Percentiles rank a stretch among this genome's conserved stretches.
Conservation (phyloP, 2,113 vertebrate species). For the Cheirogaleus medius region DNA sequence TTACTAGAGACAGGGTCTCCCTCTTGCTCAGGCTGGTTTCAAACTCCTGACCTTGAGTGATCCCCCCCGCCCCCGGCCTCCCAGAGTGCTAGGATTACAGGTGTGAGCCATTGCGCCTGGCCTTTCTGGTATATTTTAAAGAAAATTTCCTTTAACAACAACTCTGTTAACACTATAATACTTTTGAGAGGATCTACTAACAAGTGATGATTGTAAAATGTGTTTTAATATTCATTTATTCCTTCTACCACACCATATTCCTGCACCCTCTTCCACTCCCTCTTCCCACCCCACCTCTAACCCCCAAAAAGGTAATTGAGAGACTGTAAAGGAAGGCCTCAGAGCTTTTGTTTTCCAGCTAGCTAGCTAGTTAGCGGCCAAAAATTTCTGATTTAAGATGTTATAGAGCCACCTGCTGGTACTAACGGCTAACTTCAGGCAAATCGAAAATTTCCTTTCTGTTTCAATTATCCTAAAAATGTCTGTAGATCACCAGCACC, state of each 20-base stretch:
- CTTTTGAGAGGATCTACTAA: background rate
- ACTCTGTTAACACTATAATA: background rate
- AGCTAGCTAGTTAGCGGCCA: background rate
- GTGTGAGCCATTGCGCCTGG: no score
- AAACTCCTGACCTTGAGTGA: no score
- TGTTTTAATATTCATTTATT: background rate
- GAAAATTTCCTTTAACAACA: background rate
- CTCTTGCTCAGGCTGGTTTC: no score
- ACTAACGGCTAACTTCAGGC: background rate
- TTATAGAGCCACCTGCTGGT: conserved; percentile 77
- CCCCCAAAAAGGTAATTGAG: background rate
- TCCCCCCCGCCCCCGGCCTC: no score
- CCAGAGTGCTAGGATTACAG: no score
- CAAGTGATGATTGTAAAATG: background rate
- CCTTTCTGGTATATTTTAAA: background rate
- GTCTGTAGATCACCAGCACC: background rate
- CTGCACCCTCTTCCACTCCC: background rate
- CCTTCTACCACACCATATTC: background rate
- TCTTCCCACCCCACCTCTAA: background rate
- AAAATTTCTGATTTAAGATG: conserved; percentile 47
- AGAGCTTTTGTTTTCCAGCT: background rate
- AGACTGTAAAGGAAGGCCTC: background rate
- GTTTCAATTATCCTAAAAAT: background rate
- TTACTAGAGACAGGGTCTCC: no score
- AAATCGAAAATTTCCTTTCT: background rate